A percentile compares a stretch with the other conserved stretches of the same genome.
phyloP scores from a whole-genome alignment of 2,113 vertebrate genomes.

The Camelus dromedarius region DNA sequence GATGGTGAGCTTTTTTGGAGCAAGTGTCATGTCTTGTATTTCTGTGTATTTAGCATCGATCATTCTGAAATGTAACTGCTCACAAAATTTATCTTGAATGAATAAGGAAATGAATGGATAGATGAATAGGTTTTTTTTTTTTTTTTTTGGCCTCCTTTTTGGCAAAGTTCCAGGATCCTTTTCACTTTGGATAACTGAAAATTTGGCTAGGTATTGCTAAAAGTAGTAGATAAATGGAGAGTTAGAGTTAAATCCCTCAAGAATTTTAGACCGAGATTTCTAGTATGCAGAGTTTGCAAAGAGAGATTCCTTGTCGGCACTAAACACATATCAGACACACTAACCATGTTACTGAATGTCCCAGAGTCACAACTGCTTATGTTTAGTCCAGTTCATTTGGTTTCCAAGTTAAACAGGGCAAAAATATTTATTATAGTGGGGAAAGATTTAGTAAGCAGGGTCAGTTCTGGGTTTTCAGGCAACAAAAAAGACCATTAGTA shows the following conservation, averaged over 20 bases:
- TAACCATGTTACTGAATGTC: background rate
- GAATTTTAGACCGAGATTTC: background rate
- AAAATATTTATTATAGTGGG: conserved; percentile 64
- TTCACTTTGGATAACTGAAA: background rate
- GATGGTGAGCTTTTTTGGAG: background rate
- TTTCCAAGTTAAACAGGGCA: conserved; percentile 56
- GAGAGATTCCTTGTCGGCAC: background rate
- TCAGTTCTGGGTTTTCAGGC: conserved; percentile 23
- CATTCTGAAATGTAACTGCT: conserved; percentile 4
- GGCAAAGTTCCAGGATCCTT: background rate
- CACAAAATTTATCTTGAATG: background rate
- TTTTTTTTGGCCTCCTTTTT: background rate
- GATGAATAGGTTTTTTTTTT: background rate
- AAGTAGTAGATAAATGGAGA: background rate
- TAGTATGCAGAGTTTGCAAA: background rate
- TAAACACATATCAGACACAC: background rate
- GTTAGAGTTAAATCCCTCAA: background rate
- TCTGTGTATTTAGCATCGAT: background rate
- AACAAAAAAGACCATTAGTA: conserved; percentile 22
- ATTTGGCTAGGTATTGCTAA: background rate
- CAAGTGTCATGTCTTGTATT: background rate
- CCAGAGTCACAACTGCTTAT: conserved; percentile 23
- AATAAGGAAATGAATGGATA: background rate
- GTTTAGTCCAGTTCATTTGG: conserved; percentile 40
- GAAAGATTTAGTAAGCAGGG: conserved; percentile 62